These are phyloP conservation scores for Drosophila neutralis DNA, from an alignment of 2,888 invertebrate genomes.

Conservation along the genomic window DNA sequence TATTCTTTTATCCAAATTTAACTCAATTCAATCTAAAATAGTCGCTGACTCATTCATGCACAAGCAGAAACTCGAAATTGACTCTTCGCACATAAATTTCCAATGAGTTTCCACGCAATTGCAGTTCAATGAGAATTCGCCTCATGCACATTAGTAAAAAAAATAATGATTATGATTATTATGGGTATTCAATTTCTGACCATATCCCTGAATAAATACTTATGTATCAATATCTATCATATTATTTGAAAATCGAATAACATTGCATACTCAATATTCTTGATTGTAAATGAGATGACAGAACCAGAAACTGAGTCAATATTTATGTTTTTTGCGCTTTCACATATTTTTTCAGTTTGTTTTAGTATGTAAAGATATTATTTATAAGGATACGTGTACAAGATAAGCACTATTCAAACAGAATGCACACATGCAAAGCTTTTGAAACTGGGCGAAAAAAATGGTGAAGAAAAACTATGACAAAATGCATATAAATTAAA, in stretches of 20 bases:
- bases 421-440: conserved; percentile 22
- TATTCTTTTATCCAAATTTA: conserved; percentile 27
- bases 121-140: conserved; percentile 35
- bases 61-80: conserved; percentile 17
- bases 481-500: conserved; percentile 58
- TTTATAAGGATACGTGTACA: conserved; percentile 11
- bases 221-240: background rate
- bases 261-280: background rate
- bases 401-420: conserved; percentile 50
- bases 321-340: background rate
- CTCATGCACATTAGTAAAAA: conserved; percentile 25
- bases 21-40: conserved; percentile 34
- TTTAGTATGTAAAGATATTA: conserved; percentile 18
- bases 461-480: conserved; percentile 22
- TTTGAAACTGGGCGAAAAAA: background rate
- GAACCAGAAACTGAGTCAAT: background rate
- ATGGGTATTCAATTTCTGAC: conserved; percentile 14
- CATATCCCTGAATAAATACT: background rate
- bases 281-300: background rate
- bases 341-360: background rate
- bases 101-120: conserved; percentile 67
- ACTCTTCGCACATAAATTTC: conserved; percentile 46
- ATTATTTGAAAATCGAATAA: background rate
- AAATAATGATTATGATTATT: conserved; percentile 37
- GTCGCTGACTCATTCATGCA: conserved; percentile 29